These are phyloP conservation scores for Eristalis tenax DNA, from an alignment of 2,888 invertebrate genomes.

Conservation along the genomic window DNA sequence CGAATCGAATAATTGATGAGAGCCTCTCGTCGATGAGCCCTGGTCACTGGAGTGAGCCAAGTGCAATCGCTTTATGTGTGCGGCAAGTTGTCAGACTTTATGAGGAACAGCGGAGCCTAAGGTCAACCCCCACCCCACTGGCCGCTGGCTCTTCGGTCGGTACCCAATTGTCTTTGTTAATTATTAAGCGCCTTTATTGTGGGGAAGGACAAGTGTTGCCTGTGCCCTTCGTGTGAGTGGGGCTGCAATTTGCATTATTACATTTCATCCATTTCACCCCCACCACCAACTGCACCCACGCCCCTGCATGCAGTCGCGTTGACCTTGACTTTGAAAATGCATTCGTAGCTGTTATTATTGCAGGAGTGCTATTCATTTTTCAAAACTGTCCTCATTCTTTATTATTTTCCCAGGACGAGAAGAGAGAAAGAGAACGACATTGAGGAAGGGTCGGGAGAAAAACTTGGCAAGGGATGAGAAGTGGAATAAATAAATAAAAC, in stretches of 20 bases:
- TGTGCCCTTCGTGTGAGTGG: slow-evolving; percentile 27
- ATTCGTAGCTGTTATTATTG: slow-evolving; percentile 22
- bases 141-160: neutral
- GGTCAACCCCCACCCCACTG: neutral
- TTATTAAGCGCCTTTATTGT: slow-evolving; percentile 41
- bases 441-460: neutral
- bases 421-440: neutral
- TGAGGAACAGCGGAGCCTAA: neutral
- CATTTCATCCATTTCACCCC: slow-evolving; percentile 2
- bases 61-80: slow-evolving; percentile 32
- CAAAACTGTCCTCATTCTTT: slow-evolving; percentile 3
- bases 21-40: slow-evolving; percentile 20
- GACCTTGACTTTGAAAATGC: slow-evolving; percentile 67
- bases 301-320: neutral
- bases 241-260: slow-evolving; percentile 52
- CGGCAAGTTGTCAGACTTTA: neutral
- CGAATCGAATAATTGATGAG: slow-evolving; percentile 41
- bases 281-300: neutral
- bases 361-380: slow-evolving; percentile 39
- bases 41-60: slow-evolving; percentile 25
- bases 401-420: slow-evolving; percentile 3
- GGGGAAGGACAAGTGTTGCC: slow-evolving; percentile 34
- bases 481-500: slow-evolving; percentile 33
- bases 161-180: slow-evolving; percentile 20
- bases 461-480: neutral